Base-by-base conservation (phyloP, 2,888 invertebrate genomes). In the Lathronympha strigana region DNA sequence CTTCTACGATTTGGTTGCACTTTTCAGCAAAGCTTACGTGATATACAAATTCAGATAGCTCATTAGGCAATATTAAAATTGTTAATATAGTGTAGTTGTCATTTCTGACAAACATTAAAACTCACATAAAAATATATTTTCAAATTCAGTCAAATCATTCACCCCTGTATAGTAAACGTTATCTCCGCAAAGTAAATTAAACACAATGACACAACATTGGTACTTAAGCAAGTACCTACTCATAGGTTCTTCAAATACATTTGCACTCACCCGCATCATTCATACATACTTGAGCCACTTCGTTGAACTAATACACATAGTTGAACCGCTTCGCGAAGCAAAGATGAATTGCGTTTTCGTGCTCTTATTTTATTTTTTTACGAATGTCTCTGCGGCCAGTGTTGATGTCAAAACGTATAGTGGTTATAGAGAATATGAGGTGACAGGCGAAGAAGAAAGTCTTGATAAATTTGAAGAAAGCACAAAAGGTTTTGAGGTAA, bases 381-480 rank as follows among this genome's bases (percentile, higher is more conserved):
- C 55, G 15, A 47, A 21, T 23, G 64, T 15, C 15, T 58, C 19
- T 4, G 25, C 17, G 17, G 51, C 50, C 2, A 53, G 25, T 36
- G 33, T 43, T 0, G 33, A 60, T 38, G 51, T 64, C 2, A 64
- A 45, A 53, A 45, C 64, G 8, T 64, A 64, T 9, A 28, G 23
- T 11, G 58, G 51, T 4, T 60, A 60, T 13, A 58, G 53, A 28
- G 64, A 64, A 33, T 64, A 60, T 13, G 17, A 53, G 11, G 36
- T 64, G 4, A 60, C 15, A 4, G 64, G 64, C 4, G 45, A 36
- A 19, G 60, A 53, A 21, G 19, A 45, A 13, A 28, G 51, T 13
- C 58, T 64, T 1, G 58, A 64, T 53, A n/a, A 13, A 1, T 58
- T 64, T 60, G 64, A 64, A 38, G 51, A 43, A 15, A 21, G 45